A percentile compares a stretch with the other conserved stretches of the same genome.
phyloP scores from a whole-genome alignment of 2,888 invertebrate species.

The Rhagium mordax region DNA sequence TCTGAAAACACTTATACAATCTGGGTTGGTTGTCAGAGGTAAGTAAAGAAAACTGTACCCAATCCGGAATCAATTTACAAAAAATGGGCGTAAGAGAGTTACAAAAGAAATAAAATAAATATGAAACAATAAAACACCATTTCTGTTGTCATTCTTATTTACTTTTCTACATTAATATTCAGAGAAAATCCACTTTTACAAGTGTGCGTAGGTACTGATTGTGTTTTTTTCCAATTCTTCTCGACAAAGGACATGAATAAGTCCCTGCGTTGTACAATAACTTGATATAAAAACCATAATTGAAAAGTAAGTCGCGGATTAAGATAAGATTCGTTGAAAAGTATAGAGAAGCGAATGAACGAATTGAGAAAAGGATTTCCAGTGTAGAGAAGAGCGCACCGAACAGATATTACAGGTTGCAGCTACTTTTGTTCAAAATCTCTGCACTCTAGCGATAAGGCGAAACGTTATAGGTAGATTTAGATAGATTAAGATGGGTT shows the following conservation, averaged over 20 bases:
- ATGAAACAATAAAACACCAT: no score
- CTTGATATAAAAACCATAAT: conserved; percentile 48
- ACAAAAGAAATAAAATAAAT: no score
- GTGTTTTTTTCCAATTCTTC: background rate
- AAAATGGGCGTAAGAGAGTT: no score
- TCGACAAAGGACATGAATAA: conserved; percentile 16
- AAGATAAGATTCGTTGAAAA: conserved; percentile 51
- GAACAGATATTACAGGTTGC: conserved; percentile 56
- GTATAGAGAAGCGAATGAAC: conserved; percentile 46
- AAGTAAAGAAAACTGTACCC: no score
- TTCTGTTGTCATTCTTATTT: no score
- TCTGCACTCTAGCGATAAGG: conserved; percentile 66
- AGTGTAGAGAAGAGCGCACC: conserved; percentile 41
- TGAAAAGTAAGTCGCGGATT: conserved; percentile 56
- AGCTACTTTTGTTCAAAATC: conserved; percentile 60
- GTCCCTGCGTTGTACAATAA: conserved; percentile 35
- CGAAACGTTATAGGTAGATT: conserved; percentile 66
- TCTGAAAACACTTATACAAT: no score
- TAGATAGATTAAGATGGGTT: conserved; percentile 65
- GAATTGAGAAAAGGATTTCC: conserved; percentile 50
- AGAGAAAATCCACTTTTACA: no score
- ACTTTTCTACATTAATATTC: no score
- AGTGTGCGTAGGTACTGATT: no score
- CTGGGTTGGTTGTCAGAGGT: no score
- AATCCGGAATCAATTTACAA: no score